Conservation (phyloP, 2,113 vertebrate genomes). For the Mixornis gularis region DNA sequence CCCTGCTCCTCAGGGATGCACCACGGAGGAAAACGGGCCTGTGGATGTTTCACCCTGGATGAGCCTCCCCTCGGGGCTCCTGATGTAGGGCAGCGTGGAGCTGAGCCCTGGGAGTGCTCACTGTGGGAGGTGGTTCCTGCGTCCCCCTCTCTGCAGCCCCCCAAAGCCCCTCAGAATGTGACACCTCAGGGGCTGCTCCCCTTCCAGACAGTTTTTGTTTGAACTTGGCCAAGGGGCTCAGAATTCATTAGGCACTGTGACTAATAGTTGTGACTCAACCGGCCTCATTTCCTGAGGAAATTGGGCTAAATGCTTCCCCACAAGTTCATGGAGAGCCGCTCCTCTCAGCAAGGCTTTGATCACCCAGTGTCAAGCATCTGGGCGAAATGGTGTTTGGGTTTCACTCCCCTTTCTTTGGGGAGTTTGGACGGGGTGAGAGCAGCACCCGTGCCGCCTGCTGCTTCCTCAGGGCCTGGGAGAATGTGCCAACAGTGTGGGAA, state of each 20-base stretch:
- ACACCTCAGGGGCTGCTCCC: not conserved
- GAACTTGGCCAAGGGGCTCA: slow-evolving; percentile 15
- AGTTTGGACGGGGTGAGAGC: not conserved
- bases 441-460: not conserved
- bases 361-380: not conserved
- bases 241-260: slow-evolving; percentile 18
- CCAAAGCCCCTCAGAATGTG: not conserved
- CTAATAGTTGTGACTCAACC: slow-evolving; percentile 38
- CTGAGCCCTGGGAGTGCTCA: rapidly evolving
- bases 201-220: not conserved
- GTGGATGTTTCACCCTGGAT: not conserved
- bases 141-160: not conserved
- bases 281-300: slow-evolving; percentile 54
- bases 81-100: not conserved
- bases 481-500: not conserved
- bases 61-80: not conserved
- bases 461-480: not conserved
- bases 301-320: not conserved
- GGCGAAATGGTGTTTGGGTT: not conserved
- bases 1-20: rapidly evolving
- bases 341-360: slow-evolving; percentile 1
- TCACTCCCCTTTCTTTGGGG: not conserved
- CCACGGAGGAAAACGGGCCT: rapidly evolving
- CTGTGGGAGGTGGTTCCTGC: rapidly evolving
- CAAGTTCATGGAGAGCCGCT: not conserved